Evolutionary conservation across 2,888 invertebrate species (phyloP).

Genomic region (Eupithecia tripunctaria): DNA sequence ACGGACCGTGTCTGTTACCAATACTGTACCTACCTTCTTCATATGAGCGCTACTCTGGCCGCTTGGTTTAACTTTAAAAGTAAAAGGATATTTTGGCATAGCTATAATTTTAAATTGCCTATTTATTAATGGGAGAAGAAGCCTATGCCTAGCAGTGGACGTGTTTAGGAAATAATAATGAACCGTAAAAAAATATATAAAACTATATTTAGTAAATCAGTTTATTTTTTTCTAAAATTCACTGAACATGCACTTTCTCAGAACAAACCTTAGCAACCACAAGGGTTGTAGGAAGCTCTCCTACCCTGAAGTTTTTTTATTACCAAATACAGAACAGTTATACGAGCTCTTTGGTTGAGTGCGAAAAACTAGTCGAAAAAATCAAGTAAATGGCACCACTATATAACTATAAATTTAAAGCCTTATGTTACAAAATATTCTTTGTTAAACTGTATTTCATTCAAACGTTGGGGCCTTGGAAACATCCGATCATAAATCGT

Average conservation of each 20-base stretch:
- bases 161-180: too few relatives aligned
- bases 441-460: conserved; percentile 24
- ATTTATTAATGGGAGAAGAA: too few relatives aligned
- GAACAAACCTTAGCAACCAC: background rate
- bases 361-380: background rate
- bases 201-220: too few relatives aligned
- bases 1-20: conserved; percentile 59
- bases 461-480: conserved; percentile 23
- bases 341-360: background rate
- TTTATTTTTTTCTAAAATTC: too few relatives aligned
- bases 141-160: too few relatives aligned
- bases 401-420: background rate
- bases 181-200: too few relatives aligned
- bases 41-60: background rate
- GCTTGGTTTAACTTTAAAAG: background rate
- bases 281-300: background rate
- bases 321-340: background rate
- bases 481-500: conserved; percentile 36
- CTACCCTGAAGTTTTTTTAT: background rate
- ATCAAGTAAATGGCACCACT: background rate
- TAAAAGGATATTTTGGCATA: too few relatives aligned
- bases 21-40: conserved; percentile 43
- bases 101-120: too few relatives aligned
- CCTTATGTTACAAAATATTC: background rate
- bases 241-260: background rate